phyloP scores from a whole-genome alignment of 2,888 invertebrate species.

The Vanessa cardui region DNA sequence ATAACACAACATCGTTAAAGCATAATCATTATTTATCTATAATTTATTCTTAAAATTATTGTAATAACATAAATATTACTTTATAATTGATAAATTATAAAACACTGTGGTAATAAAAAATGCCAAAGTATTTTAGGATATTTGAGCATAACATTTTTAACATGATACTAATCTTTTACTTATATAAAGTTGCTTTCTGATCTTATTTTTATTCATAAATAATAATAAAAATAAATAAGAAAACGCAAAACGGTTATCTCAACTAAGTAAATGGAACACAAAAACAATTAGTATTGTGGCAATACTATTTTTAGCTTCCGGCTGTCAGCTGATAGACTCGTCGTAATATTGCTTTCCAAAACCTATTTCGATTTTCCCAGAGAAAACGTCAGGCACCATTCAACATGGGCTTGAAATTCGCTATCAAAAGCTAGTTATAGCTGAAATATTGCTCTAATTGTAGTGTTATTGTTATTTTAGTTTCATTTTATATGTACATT shows the following conservation, averaged over 20 bases:
- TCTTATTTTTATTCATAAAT: no score
- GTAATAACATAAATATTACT: no score
- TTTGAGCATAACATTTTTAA: no score
- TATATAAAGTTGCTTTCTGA: no score
- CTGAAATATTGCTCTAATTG: conserved; percentile 82
- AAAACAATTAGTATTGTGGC: conserved; percentile 47
- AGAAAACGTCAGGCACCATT: conserved; percentile 83
- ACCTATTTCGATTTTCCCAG: conserved; percentile 81
- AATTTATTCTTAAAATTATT: no score
- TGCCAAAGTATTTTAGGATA: no score
- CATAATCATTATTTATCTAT: no score
- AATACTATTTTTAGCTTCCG: conserved; percentile 66
- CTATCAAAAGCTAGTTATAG: conserved; percentile 82
- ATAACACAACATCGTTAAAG: no score
- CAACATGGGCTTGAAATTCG: conserved; percentile 83
- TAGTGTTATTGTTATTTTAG: conserved; percentile 82
- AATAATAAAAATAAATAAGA: no score
- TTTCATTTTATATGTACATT: conserved; percentile 81
- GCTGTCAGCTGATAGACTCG: conserved; percentile 80
- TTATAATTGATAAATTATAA: no score
- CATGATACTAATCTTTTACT: no score
- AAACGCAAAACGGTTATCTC: neutral
- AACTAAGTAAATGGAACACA: conserved; percentile 1
- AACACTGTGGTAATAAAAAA: no score
- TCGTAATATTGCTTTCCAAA: conserved; percentile 70